A percentile compares a stretch with the other conserved stretches of the same genome.
These are phyloP conservation scores for Anguilla megastoma DNA, from an alignment of 2,797 vertebrate species.

Conservation along the genomic window DNA sequence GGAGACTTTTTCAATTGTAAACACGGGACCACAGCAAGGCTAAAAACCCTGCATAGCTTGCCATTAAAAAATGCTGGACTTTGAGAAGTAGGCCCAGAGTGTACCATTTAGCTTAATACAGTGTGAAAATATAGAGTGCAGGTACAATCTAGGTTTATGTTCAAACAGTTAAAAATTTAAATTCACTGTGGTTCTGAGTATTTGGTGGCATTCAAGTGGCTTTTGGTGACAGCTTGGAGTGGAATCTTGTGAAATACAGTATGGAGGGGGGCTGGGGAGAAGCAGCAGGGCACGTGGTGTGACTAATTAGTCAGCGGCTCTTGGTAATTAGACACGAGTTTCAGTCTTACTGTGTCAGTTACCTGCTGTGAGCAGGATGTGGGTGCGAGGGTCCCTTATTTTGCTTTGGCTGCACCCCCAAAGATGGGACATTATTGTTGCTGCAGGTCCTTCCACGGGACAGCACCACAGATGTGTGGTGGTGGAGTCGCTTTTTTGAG, in stretches of 20 bases:
- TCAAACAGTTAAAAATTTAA: background rate
- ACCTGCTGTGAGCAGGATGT: background rate
- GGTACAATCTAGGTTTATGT: background rate
- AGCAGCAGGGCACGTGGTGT: background rate
- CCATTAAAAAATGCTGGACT: too few relatives aligned
- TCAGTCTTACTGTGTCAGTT: background rate
- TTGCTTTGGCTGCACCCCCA: background rate
- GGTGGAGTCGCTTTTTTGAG: background rate
- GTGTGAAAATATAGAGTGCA: background rate
- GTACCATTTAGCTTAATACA: background rate
- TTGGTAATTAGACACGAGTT: background rate
- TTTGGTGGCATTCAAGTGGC: constrained; percentile 2
- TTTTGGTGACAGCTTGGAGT: background rate
- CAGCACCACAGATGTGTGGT: background rate
- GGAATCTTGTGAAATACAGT: background rate
- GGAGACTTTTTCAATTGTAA: too few relatives aligned
- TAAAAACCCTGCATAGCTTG: too few relatives aligned
- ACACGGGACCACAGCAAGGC: too few relatives aligned
- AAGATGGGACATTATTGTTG: background rate
- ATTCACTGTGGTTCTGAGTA: background rate
- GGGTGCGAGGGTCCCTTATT: background rate
- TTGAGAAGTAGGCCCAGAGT: background rate
- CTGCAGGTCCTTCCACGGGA: background rate
- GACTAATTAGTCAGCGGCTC: background rate
- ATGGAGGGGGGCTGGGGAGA: background rate